Conservation (phyloP, 2,113 vertebrate genomes). For the Origma solitaria region DNA sequence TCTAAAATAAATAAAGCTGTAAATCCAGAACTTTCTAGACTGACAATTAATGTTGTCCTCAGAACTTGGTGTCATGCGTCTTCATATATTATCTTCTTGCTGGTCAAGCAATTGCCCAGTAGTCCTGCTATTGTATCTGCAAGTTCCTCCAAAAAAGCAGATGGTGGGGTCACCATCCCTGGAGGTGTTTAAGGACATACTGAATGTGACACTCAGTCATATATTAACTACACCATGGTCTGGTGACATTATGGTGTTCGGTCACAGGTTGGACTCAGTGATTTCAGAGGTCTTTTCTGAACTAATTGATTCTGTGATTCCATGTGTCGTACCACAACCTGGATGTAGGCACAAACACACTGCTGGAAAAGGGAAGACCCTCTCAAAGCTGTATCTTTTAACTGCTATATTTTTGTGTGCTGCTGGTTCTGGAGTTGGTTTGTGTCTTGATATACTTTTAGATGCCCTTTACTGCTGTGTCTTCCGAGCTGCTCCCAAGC, state of each 20-base stretch:
- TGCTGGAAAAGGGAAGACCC: neutral
- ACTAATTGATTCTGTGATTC: neutral
- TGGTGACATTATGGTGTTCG: neutral
- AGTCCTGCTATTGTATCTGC: neutral
- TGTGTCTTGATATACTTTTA: neutral
- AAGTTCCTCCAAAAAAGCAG: neutral
- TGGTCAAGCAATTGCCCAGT: neutral
- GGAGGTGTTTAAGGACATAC: neutral
- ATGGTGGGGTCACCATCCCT: accelerated
- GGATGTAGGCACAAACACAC: neutral
- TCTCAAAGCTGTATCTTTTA: neutral
- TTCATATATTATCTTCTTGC: neutral
- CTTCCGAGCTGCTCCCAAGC: neutral
- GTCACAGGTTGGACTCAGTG: neutral
- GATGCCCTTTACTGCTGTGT: neutral
- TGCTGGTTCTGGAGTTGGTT: neutral
- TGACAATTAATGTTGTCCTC: neutral
- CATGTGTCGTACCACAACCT: accelerated
- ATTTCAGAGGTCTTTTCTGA: neutral
- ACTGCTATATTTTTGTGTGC: neutral
- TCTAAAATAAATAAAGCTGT: neutral
- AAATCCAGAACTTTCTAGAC: neutral
- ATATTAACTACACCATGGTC: too few species aligned
- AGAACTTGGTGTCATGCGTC: neutral
- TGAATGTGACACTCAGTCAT: neutral